These are phyloP conservation scores for Sphaeramia orbicularis DNA, from an alignment of 2,797 vertebrate genomes.

Conservation along the genomic window DNA sequence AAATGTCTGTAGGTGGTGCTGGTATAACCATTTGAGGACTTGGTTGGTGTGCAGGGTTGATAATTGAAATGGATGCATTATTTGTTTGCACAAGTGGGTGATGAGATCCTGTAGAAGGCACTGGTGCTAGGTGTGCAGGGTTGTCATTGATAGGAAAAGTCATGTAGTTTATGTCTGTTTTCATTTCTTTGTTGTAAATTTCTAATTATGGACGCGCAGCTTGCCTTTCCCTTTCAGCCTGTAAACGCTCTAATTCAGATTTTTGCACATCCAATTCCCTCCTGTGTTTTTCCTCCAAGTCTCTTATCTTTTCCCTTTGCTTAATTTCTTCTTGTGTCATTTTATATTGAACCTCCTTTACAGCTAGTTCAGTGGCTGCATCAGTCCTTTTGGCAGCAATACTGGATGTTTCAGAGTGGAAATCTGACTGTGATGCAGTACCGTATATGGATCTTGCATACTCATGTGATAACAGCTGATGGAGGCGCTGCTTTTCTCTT, in stretches of 20 bases:
- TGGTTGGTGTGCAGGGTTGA: too few relatives aligned
- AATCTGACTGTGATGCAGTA: slow-evolving; percentile 7
- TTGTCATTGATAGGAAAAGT: background rate
- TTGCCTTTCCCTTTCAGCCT: background rate
- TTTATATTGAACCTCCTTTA: too few relatives aligned
- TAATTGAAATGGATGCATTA: too few relatives aligned
- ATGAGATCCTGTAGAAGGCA: background rate
- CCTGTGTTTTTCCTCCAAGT: background rate
- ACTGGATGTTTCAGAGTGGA: background rate
- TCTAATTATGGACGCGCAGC: background rate
- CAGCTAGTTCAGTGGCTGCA: slow-evolving; percentile 3
- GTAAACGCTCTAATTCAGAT: background rate
- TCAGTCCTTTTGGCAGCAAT: slow-evolving; percentile 13
- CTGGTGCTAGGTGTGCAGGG: background rate
- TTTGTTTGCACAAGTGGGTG: too few relatives aligned
- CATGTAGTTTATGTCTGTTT: background rate
- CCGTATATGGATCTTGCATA: slow-evolving; percentile 14
- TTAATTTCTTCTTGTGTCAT: too few relatives aligned
- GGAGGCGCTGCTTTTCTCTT: background rate
- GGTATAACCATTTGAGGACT: too few relatives aligned
- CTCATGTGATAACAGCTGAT: background rate
- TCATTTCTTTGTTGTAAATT: background rate
- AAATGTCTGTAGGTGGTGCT: too few relatives aligned
- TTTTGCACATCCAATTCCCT: slow-evolving; percentile 1
- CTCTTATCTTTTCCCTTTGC: background rate